Conservation (phyloP, 2,113 vertebrate species). For the Lipophrys pholis region DNA sequence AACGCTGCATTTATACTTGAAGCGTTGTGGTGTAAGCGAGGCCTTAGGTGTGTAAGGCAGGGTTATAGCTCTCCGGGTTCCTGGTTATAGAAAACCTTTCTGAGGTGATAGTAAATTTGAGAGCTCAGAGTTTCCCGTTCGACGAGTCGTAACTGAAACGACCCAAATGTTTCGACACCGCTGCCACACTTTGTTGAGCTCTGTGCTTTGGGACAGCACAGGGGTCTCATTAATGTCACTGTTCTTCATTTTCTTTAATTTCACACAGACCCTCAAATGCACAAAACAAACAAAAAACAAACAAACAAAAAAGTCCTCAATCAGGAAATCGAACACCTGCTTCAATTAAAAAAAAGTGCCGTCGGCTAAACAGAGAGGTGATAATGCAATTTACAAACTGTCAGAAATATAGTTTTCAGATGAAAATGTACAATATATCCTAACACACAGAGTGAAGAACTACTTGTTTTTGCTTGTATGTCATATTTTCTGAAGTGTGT, state of each 20-base stretch:
- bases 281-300: background rate
- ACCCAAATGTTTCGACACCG: background rate
- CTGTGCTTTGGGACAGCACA: constrained; percentile 7
- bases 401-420: constrained; percentile 11
- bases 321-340: constrained; percentile 25
- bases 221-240: background rate
- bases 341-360: constrained; percentile 42
- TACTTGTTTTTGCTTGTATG: background rate
- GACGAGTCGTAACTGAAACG: background rate
- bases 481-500: no score
- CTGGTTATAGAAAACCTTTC: no score
- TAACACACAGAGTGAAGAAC: background rate
- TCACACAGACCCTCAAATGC: background rate
- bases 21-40: no score
- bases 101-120: background rate
- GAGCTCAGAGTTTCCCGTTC: background rate
- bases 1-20: no score
- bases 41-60: no score
- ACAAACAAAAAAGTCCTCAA: constrained; percentile 17
- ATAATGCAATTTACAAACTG: constrained; percentile 16
- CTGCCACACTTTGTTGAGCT: constrained; percentile 7
- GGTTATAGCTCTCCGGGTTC: no score
- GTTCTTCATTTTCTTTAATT: constrained; percentile 13
- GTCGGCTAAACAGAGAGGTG: constrained; percentile 32
- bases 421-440: constrained; percentile 2